Conservation (phyloP, 1,140 invertebrate species). For the Cataglyphis hispanica region DNA sequence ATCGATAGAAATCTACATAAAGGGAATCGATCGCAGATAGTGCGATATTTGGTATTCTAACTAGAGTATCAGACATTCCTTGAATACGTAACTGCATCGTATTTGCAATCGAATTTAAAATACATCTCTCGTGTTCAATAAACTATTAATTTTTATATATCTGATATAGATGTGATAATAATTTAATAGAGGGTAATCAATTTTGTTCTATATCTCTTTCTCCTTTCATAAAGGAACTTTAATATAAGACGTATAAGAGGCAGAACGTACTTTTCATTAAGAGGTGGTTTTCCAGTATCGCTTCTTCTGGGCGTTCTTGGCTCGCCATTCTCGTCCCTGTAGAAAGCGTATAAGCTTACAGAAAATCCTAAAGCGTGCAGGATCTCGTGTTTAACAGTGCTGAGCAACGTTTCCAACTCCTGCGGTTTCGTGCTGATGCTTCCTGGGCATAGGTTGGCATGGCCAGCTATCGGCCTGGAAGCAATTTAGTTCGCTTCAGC, state of each 20-base stretch:
- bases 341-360: slow-evolving; percentile 97
- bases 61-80: slow-evolving; percentile 1
- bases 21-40: slow-evolving; percentile 17
- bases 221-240: slow-evolving; percentile 45
- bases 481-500: slow-evolving; percentile 63
- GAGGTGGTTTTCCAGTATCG: slow-evolving; percentile 94
- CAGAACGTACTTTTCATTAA: slow-evolving; percentile 94
- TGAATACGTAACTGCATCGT: slow-evolving; percentile 3
- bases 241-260: slow-evolving; percentile 3
- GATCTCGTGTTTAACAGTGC: slow-evolving; percentile 99
- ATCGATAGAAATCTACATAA: slow-evolving; percentile 16
- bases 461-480: slow-evolving; percentile 97
- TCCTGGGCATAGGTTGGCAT: slow-evolving; percentile 99
- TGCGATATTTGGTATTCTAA: slow-evolving; percentile 39
- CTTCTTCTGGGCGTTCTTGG: slow-evolving; percentile 93
- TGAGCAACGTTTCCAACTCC: slow-evolving; percentile 96
- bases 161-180: background rate
- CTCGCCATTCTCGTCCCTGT: slow-evolving; percentile 93
- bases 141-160: background rate
- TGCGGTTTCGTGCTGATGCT: slow-evolving; percentile 97
- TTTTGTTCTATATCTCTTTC: background rate
- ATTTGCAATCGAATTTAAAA: slow-evolving; percentile 34
- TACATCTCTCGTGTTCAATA: background rate
- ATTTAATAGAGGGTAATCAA: background rate
- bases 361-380: slow-evolving; percentile 98